These are phyloP conservation scores for Bhutanitis thaidina DNA, from an alignment of 2,888 invertebrate genomes.

Conservation along the genomic window DNA sequence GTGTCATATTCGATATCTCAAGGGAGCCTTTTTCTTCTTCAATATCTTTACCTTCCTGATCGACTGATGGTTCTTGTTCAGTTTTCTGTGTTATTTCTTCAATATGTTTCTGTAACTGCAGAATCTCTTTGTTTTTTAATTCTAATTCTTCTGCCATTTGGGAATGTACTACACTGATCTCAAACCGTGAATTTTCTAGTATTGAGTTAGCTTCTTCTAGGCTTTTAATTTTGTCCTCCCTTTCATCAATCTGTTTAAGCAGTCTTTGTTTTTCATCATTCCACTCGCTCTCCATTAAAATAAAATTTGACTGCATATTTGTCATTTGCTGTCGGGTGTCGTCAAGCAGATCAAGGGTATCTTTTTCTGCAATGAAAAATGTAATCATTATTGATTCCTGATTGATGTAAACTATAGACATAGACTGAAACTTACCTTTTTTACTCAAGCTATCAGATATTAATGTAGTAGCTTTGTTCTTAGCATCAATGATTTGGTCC, in stretches of 20 bases:
- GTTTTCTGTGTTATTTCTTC: conserved; percentile 34
- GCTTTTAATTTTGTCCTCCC: conserved; percentile 75
- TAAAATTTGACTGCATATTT: conserved; percentile 89
- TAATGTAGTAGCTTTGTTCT: conserved; percentile 88
- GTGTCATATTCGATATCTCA: conserved; percentile 64
- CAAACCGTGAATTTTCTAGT: conserved; percentile 69
- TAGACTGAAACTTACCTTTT: conserved; percentile 60
- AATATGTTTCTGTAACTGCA: conserved; percentile 53
- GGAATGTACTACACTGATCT: conserved; percentile 74
- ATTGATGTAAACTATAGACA: not conserved
- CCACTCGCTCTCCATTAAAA: conserved; percentile 84
- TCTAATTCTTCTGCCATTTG: conserved; percentile 77
- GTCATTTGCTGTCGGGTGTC: conserved; percentile 90
- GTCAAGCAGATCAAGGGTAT: conserved; percentile 85
- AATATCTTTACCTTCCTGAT: conserved; percentile 47
- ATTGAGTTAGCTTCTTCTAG: conserved; percentile 79
- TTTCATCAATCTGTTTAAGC: conserved; percentile 74
- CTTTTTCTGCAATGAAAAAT: conserved; percentile 74
- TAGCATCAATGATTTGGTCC: conserved; percentile 89
- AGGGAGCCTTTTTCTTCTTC: conserved; percentile 81
- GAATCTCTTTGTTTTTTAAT: conserved; percentile 65
- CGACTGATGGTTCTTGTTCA: conserved; percentile 14
- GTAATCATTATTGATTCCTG: conserved; percentile 7
- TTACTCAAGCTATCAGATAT: conserved; percentile 86
- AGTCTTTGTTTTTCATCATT: conserved; percentile 83